phyloP scores from a whole-genome alignment of 2,113 vertebrate genomes.

The Atlantisia rogersi region DNA sequence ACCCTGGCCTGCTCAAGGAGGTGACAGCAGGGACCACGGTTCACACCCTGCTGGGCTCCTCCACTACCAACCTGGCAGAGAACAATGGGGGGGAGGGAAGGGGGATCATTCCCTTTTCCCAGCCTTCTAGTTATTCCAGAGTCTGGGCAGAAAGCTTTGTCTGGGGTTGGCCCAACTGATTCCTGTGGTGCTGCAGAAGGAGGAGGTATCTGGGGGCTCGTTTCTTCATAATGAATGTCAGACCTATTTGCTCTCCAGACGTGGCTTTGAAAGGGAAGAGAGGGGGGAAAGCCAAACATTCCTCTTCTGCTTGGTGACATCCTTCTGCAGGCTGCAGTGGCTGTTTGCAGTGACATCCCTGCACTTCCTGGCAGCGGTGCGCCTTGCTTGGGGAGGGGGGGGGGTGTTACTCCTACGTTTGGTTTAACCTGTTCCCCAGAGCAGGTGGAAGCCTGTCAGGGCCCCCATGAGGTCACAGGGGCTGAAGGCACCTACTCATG shows the following conservation, averaged over 20 bases:
- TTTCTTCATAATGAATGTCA: neutral
- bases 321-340: neutral
- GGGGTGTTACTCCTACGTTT: neutral
- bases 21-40: neutral
- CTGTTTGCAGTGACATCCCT: neutral
- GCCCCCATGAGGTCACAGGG: accelerated
- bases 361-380: accelerated
- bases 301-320: accelerated
- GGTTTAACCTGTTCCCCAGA: neutral
- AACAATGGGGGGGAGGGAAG: neutral
- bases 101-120: neutral
- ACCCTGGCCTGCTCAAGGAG: accelerated
- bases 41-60: neutral
- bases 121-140: neutral
- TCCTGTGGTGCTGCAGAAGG: accelerated
- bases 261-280: neutral
- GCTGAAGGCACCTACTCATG: neutral
- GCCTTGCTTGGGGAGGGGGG: neutral
- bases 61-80: accelerated
- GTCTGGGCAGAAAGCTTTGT: neutral
- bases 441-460: neutral
- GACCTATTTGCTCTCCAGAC: neutral
- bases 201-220: neutral
- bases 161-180: neutral
- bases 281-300: neutral